Evolutionary conservation across 2,113 vertebrate species (phyloP).

Genomic region (Chloroceryle aenea): DNA sequence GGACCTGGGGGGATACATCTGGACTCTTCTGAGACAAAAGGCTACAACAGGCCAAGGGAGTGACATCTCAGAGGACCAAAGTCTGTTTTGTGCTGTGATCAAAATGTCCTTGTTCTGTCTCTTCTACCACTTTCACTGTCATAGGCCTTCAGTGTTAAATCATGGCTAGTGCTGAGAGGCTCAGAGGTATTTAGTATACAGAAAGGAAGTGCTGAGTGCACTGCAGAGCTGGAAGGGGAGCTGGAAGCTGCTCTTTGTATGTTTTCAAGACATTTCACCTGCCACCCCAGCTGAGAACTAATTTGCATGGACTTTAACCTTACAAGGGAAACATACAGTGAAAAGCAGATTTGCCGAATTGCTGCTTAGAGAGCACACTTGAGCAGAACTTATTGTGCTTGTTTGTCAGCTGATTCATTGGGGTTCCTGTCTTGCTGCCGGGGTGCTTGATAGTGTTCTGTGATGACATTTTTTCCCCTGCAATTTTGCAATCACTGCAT

Average conservation of each 20-base stretch:
- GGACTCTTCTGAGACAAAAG: background rate
- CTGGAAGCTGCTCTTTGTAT: background rate
- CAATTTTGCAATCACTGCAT: background rate
- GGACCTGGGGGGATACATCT: background rate
- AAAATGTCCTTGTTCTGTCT: background rate
- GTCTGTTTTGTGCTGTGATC: background rate
- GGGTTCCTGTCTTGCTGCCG: background rate
- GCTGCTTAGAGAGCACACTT: background rate
- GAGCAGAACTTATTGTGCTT: constrained; percentile 34
- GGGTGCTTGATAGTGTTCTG: constrained; percentile 33
- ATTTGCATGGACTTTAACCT: background rate
- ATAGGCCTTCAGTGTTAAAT: background rate
- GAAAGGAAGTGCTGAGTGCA: background rate
- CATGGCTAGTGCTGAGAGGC: background rate
- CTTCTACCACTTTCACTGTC: background rate
- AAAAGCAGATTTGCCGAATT: constrained; percentile 8
- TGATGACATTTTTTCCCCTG: constrained; percentile 24
- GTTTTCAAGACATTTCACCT: background rate
- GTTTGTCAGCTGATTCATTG: constrained; percentile 50
- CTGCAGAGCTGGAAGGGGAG: background rate
- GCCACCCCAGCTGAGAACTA: background rate
- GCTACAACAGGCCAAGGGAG: background rate
- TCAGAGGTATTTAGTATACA: background rate
- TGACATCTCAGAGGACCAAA: background rate
- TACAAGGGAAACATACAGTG: background rate